Base-by-base conservation (phyloP, 2,888 invertebrate species). In the Sisyra nigra region DNA sequence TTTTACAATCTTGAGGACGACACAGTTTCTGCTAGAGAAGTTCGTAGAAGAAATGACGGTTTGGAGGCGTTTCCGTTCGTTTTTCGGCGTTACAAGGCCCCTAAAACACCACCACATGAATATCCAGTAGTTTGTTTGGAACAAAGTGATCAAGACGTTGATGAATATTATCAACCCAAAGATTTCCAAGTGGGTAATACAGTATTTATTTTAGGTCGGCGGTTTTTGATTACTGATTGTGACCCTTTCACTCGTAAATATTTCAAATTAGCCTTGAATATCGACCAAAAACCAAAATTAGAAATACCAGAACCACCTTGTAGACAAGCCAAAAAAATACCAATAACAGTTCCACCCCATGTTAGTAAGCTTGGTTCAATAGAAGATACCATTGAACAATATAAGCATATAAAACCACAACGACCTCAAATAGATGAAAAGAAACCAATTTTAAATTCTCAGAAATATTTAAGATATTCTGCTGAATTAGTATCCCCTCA, bases 1-100 rank as follows among this genome's bases (percentile, higher is more conserved):
- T 66, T 78, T 54, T 91, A 86, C 60, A 87, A 80, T 58, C 65
- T 91, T 15, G 75, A 76, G 41, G 87, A 91, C 55, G 85, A 89
- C 55, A 83, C 80, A 1, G 71, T 91, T 42, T 75, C 83, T 42
- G 68, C 91, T 1, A 74, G 80, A 55, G 85, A 86, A 62, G 65
- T 81, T 9, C 76, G 77, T 53, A 72, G 71, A 45, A 69, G 71
- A 11, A 80, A 78, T 55, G 77, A 78, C 48, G 86, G 86, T 0
- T 72, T 80, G 48, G 85, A 87, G 60, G 83, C 82, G 1, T 80
- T 78, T 57, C 77, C 81, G 2, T 60, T 80, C 48, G 64, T 87
- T 18, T 67, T 91, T 41, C 76, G 76, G 53, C 76, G 80, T 60
- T 81, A 72, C 41, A 84, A 80, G 62, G 64, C 89, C 17, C 82